Percentiles rank a stretch among this genome's conserved stretches.
These are phyloP conservation scores for Harpalus rubripes DNA, from an alignment of 2,888 invertebrate species.

Conservation along the genomic window DNA sequence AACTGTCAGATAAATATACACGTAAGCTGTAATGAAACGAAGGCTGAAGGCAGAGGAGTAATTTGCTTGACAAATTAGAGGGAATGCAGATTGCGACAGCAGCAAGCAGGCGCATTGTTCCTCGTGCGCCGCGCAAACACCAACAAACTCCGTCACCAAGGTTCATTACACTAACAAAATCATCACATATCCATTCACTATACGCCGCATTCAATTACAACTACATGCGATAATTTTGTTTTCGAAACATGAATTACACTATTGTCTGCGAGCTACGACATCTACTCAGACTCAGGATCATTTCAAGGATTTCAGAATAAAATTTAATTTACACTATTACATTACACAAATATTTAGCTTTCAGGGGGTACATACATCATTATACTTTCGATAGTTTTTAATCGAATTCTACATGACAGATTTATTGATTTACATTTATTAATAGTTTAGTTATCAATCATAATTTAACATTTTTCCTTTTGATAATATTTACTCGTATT, in stretches of 20 bases:
- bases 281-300: neutral
- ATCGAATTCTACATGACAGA: too few species aligned
- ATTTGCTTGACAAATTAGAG: conserved; percentile 62
- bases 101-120: conserved; percentile 26
- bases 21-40: conserved; percentile 47
- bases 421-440: too few species aligned
- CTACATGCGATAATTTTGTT: neutral
- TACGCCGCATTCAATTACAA: neutral
- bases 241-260: neutral
- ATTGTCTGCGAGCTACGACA: neutral
- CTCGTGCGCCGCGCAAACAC: conserved; percentile 3
- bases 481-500: too few species aligned
- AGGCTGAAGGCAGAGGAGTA: conserved; percentile 24
- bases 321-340: neutral
- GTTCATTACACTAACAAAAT: conserved; percentile 34
- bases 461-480: too few species aligned
- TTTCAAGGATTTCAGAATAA: neutral
- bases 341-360: too few species aligned
- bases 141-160: conserved; percentile 23
- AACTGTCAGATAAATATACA: conserved; percentile 55
- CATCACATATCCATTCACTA: conserved; percentile 23
- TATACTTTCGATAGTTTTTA: too few species aligned
- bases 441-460: too few species aligned
- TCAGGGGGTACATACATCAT: too few species aligned
- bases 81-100: conserved; percentile 57